Base-by-base conservation (phyloP, 1,140 invertebrate genomes). In the Zaprionus africanus region DNA sequence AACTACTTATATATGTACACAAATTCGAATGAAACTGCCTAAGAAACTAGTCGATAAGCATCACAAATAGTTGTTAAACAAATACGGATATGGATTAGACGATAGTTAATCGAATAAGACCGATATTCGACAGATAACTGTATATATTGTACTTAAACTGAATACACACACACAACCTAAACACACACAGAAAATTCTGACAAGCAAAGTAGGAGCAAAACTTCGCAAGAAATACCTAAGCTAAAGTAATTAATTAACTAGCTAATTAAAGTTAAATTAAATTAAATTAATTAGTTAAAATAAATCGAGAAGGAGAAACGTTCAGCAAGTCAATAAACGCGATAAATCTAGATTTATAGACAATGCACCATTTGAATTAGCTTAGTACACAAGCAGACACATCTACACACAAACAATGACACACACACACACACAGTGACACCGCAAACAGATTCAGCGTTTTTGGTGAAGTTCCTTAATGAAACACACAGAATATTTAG, bases 191-290 rank as follows among this genome's bases (percentile, higher is more conserved):
- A 54, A 51, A 24, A 57, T 71, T 71, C 43, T 69, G 46, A 61
- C 74, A 84, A 72, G 80, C 78, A 85, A 88, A 91, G 88, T 91
- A 91, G 88, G 88, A 91, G 88, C 88, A 91, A 91, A 91, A 91
- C 88, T 91, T 91, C 88, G 88, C 88, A 91, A 81, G 64, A 24
- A 61, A 69, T 64, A 46, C 6, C 61, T 72, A 77, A 51, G 46
- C 46, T 59, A 56, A 72, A 64, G 51, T 59, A 79, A 68, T 67
- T 43, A 57, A 64, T 60, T 53, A 66, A 81, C 79, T 79, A 81
- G 78, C 68, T 85, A 86, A 82, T 85, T 79, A 87, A 84, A 67
- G 66, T 84, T 46, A 46, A 46, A 88, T 85, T 75, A 82, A 82
- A 46, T 17, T 36, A 73, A 82, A 46, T 17, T 36, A 73, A 56